A percentile compares a stretch with the other conserved stretches of the same genome.
Evolutionary conservation across 2,797 vertebrate genomes (phyloP).

Genomic region (Xiphophorus birchmanni): DNA sequence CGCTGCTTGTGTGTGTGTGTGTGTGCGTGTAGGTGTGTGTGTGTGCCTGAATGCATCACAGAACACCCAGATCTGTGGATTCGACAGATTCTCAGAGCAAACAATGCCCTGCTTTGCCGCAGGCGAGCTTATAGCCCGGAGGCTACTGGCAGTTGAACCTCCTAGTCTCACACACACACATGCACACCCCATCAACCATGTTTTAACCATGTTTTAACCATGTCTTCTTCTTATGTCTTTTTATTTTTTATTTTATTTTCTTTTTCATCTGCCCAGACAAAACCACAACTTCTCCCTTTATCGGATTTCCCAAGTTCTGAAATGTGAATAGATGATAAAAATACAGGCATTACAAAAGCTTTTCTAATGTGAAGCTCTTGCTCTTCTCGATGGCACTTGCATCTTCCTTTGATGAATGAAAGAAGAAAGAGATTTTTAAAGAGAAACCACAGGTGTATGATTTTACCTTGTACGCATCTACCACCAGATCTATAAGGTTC

Average conservation of each 20-base stretch:
- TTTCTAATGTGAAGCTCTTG: constrained; percentile 28
- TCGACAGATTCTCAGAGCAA: constrained; percentile 67
- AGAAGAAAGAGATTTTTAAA: not conserved
- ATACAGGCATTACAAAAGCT: not conserved
- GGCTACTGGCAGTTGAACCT: constrained; percentile 55
- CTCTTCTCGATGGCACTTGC: constrained; percentile 12
- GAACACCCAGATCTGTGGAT: constrained; percentile 65
- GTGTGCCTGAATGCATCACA: constrained; percentile 32
- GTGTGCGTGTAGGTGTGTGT: constrained; percentile 23
- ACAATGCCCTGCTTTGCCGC: constrained; percentile 81
- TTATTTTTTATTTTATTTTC: constrained; percentile 40
- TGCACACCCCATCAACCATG: constrained; percentile 22
- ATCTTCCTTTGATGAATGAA: constrained; percentile 20
- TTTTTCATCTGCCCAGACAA: constrained; percentile 24
- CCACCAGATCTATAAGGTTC: constrained; percentile 93
- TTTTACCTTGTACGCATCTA: constrained; percentile 94
- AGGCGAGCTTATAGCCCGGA: constrained; percentile 63
- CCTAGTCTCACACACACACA: constrained; percentile 12
- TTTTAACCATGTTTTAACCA: constrained; percentile 23
- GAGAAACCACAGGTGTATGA: not conserved
- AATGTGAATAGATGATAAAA: not conserved
- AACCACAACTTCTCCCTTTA: constrained; percentile 16
- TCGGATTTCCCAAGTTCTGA: constrained; percentile 9
- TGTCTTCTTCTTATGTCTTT: constrained; percentile 24
- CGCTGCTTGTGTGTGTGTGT: constrained; percentile 22